Evolutionary conservation across 2,113 vertebrate species (phyloP), one percentile per base, ranked within the genome.

Genomic region (Sardina pilchardus): DNA sequence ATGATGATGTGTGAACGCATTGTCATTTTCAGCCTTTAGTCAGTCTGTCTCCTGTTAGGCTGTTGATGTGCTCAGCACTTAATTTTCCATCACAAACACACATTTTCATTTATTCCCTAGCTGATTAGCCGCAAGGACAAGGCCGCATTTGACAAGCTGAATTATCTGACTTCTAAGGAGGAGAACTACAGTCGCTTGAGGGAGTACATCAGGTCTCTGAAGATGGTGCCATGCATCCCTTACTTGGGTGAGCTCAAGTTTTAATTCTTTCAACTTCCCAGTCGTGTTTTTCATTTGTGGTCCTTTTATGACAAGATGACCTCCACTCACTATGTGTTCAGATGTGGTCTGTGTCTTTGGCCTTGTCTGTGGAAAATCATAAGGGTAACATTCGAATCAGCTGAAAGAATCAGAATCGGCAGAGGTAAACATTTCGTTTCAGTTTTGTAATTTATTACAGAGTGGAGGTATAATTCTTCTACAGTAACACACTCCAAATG

Each of bases 51-150:
- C 17, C 4, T 19, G 4, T 26, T 67, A 24, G 63, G 26, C 12
- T 30, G 59, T 63, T 0, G 3, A 9, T 63, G 7, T 26, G 6
- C 24, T 63, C 34, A 26, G 0, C n/a, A 16, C 16, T 19, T 12
- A 26, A 24, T 63, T 26, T 63, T 75, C 67, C 14, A 14, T 14
- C 67, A n/a, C 9, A 30, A 34, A 34, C 45, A 34, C 30, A 34
- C 67, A 75, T 75, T 84, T 91, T 81, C 53, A 39, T 83, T 47
- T 48, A 82, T 6, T 85, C 56, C n/a, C 81, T 88, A 98, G 97
- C 93, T 98, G 91, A 94, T 98, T 92, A 98, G 96, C 91, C 93
- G 97, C 78, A 98, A 98, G 91, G 97, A 97, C 92, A 98, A 97
- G 92, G 93, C 97, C 56, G 96, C 96, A 0, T 97, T 97, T 92